A percentile compares a stretch with the other conserved stretches of the same genome.
These are phyloP conservation scores for Salvelinus fontinalis DNA, from an alignment of 2,113 vertebrate species.

Conservation along the genomic window DNA sequence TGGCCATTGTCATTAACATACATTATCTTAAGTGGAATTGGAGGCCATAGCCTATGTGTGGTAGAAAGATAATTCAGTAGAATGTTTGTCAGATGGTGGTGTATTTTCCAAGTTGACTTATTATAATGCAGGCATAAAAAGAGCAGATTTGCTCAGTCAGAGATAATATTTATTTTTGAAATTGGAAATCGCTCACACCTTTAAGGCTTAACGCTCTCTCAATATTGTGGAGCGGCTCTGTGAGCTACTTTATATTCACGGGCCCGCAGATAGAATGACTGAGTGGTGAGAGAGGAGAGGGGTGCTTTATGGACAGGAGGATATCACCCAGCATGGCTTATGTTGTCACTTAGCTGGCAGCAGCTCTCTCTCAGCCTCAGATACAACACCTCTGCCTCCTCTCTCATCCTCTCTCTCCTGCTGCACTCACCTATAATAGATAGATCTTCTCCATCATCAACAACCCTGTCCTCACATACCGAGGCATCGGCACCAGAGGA, in stretches of 20 bases:
- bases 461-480: conserved; percentile 15
- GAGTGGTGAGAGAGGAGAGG: no score
- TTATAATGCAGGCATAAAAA: conserved; percentile 65
- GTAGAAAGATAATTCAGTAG: conserved; percentile 24
- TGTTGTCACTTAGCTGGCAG: no score
- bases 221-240: no score
- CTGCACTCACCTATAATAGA: conserved; percentile 17
- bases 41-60: not conserved
- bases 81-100: conserved; percentile 40
- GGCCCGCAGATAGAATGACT: no score
- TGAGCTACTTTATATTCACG: no score
- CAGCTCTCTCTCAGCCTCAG: conserved; percentile 28
- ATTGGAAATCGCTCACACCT: conserved; percentile 75
- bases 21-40: no score
- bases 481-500: conserved; percentile 22
- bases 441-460: no score
- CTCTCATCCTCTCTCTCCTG: conserved; percentile 1
- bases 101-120: conserved; percentile 59
- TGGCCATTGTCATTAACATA: conserved; percentile 20
- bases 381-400: conserved; percentile 10
- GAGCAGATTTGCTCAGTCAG: conserved; percentile 69
- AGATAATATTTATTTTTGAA: conserved; percentile 78
- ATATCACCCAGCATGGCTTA: no score
- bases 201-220: conserved; percentile 60
- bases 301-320: no score